Evolutionary conservation across 2,888 invertebrate species (phyloP).

Genomic region (Clepsis dumicolana): DNA sequence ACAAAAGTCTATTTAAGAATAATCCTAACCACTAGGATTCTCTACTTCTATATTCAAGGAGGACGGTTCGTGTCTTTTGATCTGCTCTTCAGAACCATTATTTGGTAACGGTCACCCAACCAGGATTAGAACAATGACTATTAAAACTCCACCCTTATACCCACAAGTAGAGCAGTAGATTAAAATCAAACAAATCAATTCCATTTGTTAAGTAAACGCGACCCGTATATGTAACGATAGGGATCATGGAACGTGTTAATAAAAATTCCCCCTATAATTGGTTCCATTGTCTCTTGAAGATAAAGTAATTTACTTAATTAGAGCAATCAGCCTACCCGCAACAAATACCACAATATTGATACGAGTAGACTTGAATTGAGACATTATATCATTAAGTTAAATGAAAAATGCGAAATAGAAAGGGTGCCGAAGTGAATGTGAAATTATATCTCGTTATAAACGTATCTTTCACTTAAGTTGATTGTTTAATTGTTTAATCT

Average conservation of each 20-base stretch:
- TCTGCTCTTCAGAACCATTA: not conserved
- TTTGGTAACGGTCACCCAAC: constrained; percentile 5
- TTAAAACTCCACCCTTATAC: constrained; percentile 30
- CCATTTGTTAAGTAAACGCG: constrained; percentile 78
- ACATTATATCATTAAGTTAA: constrained; percentile 58
- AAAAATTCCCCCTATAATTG: constrained; percentile 66
- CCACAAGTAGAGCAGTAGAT: constrained; percentile 61
- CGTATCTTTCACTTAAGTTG: constrained; percentile 26
- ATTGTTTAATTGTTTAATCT: constrained; percentile 39
- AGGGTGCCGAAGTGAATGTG: constrained; percentile 24
- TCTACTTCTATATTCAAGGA: too few relatives aligned
- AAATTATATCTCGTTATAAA: constrained; percentile 18
- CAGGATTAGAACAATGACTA: constrained; percentile 21
- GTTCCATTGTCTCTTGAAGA: constrained; percentile 78
- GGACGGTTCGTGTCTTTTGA: not conserved
- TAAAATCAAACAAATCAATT: constrained; percentile 83
- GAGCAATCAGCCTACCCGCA: constrained; percentile 68
- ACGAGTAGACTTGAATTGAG: constrained; percentile 71
- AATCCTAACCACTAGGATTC: too few relatives aligned
- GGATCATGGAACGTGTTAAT: constrained; percentile 44
- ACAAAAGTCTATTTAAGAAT: too few relatives aligned
- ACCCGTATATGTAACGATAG: constrained; percentile 77
- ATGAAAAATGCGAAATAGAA: constrained; percentile 42
- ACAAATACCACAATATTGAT: constrained; percentile 63
- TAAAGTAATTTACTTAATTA: constrained; percentile 86